A percentile compares a stretch with the other conserved stretches of the same genome.
Evolutionary conservation across 2,113 vertebrate genomes (phyloP).

Genomic region (Microtus pennsylvanicus): DNA sequence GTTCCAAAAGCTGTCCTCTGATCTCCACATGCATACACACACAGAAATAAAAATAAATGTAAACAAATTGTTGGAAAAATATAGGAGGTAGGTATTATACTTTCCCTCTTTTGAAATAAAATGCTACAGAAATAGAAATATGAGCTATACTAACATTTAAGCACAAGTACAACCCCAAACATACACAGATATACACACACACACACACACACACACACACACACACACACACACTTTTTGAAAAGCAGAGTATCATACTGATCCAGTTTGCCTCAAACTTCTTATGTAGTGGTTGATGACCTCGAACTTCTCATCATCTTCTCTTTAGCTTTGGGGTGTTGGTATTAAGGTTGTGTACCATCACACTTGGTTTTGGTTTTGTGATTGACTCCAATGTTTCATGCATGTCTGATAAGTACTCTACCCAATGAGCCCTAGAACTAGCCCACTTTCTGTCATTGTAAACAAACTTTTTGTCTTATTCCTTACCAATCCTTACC

Average conservation of each 20-base stretch:
- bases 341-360: background rate
- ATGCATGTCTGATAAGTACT: no score
- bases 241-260: background rate
- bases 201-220: background rate
- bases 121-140: background rate
- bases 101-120: background rate
- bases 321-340: no score
- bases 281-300: background rate
- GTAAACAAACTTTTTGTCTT: background rate
- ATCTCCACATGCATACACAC: background rate
- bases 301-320: background rate
- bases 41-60: background rate
- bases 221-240: background rate
- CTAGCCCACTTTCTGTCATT: background rate
- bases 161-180: background rate
- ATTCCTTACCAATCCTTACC: background rate
- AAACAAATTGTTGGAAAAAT: background rate
- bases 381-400: background rate
- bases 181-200: no score
- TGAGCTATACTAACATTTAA: background rate
- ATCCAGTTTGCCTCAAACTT: background rate
- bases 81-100: background rate
- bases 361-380: background rate
- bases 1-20: background rate
- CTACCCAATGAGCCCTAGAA: no score